phyloP scores from a whole-genome alignment of 2,113 vertebrate species.

The Orientallactaga bullata region DNA sequence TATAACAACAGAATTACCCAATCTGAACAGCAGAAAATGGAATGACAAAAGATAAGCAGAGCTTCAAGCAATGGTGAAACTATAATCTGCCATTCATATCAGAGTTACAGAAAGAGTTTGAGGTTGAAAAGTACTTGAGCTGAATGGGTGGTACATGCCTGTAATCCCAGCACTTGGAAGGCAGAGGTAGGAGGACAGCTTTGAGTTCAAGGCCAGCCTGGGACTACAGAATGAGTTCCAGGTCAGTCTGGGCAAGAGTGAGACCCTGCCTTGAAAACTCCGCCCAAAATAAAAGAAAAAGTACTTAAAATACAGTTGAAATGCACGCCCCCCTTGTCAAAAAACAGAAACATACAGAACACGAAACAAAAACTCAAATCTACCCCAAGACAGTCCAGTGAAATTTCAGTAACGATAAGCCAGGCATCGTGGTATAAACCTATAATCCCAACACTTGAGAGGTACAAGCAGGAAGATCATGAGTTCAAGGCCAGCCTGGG shows the following conservation, averaged over 20 bases:
- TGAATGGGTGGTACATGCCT: no score
- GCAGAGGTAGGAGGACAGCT: no score
- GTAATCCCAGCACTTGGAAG: no score
- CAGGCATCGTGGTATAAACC: background rate
- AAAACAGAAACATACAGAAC: constrained; percentile 3
- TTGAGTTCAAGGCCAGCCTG: no score
- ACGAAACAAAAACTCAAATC: background rate
- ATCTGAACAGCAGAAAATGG: constrained; percentile 18
- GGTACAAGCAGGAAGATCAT: background rate
- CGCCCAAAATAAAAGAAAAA: background rate
- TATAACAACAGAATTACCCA: background rate
- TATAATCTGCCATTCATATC: background rate
- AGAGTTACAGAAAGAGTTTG: background rate
- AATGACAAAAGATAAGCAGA: background rate
- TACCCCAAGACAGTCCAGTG: background rate
- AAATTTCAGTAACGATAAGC: constrained; percentile 13
- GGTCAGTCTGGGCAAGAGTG: no score
- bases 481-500: no score
- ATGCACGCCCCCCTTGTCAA: background rate
- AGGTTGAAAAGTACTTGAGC: background rate
- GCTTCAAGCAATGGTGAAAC: background rate
- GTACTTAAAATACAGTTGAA: constrained; percentile 36
- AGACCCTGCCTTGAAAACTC: no score
- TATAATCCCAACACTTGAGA: background rate
- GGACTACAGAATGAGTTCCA: no score